Percentiles rank a stretch among this genome's conserved stretches.
Evolutionary conservation across 2,888 invertebrate genomes (phyloP).

Genomic region (Axea sp.): DNA sequence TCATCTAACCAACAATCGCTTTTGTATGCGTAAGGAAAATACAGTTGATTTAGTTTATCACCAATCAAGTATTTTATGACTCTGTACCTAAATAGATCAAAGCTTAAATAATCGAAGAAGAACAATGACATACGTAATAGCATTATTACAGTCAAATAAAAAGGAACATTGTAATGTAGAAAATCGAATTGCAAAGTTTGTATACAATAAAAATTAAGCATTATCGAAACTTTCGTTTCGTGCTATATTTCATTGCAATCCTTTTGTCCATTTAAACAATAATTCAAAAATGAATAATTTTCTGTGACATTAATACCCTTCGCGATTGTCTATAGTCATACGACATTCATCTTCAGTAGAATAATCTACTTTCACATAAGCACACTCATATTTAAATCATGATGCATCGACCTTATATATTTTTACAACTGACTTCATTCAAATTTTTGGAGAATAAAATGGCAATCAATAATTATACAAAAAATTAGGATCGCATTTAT

Average conservation of each 20-base stretch:
- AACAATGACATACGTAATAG: constrained; percentile 16
- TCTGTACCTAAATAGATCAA: constrained; percentile 17
- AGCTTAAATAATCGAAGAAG: constrained; percentile 8
- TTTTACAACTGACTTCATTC: constrained; percentile 3
- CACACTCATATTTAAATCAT: constrained; percentile 37
- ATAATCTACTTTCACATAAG: constrained; percentile 36
- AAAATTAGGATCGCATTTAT: too few species aligned
- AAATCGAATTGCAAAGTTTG: background rate
- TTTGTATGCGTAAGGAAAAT: constrained; percentile 9
- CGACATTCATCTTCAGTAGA: constrained; percentile 37
- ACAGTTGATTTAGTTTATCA: constrained; percentile 12
- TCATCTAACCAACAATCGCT: constrained; percentile 1
- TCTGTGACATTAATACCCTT: constrained; percentile 23
- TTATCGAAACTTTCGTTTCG: constrained; percentile 3
- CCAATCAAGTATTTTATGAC: constrained; percentile 6
- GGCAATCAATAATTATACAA: constrained; percentile 18
- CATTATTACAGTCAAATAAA: constrained; percentile 5
- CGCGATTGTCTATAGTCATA: constrained; percentile 30
- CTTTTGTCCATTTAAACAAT: constrained; percentile 25
- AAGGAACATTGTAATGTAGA: constrained; percentile 2
- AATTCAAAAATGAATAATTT: constrained; percentile 45
- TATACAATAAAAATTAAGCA: too few species aligned
- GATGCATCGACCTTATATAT: constrained; percentile 30
- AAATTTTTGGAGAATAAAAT: constrained; percentile 10
- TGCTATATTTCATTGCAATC: constrained; percentile 12